Conservation (phyloP, 2,797 vertebrate species). For the Poecile montanus region DNA sequence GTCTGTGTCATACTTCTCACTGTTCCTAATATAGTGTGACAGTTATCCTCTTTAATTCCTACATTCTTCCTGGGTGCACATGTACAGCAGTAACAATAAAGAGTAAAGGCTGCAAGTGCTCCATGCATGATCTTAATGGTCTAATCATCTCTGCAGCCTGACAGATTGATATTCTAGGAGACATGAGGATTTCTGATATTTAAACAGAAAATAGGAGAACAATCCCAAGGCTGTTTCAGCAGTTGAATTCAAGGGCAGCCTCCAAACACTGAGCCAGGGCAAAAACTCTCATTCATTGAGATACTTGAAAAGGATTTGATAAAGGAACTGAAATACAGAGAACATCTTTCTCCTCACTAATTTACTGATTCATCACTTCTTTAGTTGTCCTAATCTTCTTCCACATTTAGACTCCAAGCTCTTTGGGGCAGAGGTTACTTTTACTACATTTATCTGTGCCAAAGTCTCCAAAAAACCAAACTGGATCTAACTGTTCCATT, state of each 20-base stretch:
- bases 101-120: neutral
- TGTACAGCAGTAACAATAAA: conserved; percentile 18
- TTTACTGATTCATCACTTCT: neutral
- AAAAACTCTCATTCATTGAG: neutral
- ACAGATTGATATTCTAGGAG: neutral
- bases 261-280: neutral
- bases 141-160: neutral
- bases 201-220: neutral
- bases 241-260: neutral
- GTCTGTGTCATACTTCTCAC: no score
- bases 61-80: neutral
- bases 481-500: neutral
- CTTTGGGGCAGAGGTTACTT: neutral
- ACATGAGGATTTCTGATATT: neutral
- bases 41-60: neutral
- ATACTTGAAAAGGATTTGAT: neutral
- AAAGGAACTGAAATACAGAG: neutral
- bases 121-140: neutral
- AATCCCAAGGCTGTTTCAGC: neutral
- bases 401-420: neutral
- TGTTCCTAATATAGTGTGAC: no score
- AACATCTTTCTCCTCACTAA: neutral
- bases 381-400: neutral
- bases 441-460: neutral
- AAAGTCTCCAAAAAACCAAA: neutral